A percentile compares a stretch with the other conserved stretches of the same genome.
phyloP scores from a whole-genome alignment of 2,113 vertebrate genomes.

The Symphodus melops region DNA sequence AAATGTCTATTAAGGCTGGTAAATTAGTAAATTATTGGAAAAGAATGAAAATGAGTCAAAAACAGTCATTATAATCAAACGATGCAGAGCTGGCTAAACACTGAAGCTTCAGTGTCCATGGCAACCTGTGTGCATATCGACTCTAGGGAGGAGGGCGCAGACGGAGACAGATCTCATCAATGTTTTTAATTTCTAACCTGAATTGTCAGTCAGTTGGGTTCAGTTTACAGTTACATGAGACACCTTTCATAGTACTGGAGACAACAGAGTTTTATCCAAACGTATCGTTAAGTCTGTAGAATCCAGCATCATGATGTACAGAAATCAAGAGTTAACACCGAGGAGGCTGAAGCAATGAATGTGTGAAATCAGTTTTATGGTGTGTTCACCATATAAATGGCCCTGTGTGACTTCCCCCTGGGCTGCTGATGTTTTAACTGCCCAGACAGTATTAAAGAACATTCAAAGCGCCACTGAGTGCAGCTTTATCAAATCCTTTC shows the following conservation, averaged over 20 bases:
- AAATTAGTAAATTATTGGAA: too few relatives aligned
- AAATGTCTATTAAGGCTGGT: too few relatives aligned
- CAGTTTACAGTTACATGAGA: not conserved
- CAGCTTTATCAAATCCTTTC: slow-evolving; percentile 29
- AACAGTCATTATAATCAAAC: too few relatives aligned
- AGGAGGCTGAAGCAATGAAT: not conserved
- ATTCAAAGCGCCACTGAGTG: slow-evolving; percentile 32
- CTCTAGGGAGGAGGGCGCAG: too few relatives aligned
- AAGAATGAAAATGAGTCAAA: too few relatives aligned
- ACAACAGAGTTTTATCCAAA: not conserved
- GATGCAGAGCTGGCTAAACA: too few relatives aligned
- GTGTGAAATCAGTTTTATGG: slow-evolving; percentile 37
- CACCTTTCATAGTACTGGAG: not conserved
- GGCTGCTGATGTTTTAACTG: slow-evolving; percentile 27
- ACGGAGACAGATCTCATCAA: too few relatives aligned
- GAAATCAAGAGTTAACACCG: slow-evolving; percentile 1
- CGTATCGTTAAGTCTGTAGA: not conserved
- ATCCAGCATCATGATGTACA: not conserved
- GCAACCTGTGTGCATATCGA: too few relatives aligned
- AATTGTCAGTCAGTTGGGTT: not conserved
- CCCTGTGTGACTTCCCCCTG: slow-evolving; percentile 8
- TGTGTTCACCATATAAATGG: slow-evolving; percentile 21
- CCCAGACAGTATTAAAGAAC: slow-evolving; percentile 9
- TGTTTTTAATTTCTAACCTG: too few relatives aligned
- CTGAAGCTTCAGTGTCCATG: too few relatives aligned